Evolutionary conservation across 2,113 vertebrate genomes (phyloP).

Genomic region (Sinocyclocheilus rhinocerous): DNA sequence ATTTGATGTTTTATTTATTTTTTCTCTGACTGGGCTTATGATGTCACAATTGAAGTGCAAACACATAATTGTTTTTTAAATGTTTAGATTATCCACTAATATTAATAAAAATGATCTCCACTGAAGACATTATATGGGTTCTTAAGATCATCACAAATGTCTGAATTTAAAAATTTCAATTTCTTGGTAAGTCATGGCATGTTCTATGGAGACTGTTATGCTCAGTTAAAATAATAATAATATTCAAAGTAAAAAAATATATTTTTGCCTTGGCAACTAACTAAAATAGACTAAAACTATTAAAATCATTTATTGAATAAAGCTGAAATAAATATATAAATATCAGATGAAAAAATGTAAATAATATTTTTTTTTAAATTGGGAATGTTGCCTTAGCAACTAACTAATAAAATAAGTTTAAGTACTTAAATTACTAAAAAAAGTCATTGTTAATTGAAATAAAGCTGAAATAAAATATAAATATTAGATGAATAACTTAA

Average conservation of each 20-base stretch:
- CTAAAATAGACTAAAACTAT: not conserved
- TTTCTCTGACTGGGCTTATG: too few species aligned
- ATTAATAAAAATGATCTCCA: not conserved
- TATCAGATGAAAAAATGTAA: too few species aligned
- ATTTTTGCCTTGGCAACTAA: not conserved
- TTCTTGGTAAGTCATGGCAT: not conserved
- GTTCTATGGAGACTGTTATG: not conserved
- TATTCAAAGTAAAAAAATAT: too few species aligned
- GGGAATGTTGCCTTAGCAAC: too few species aligned
- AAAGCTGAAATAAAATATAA: too few species aligned
- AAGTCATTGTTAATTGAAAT: too few species aligned
- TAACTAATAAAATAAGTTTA: too few species aligned
- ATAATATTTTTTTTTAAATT: too few species aligned
- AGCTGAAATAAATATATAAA: not conserved
- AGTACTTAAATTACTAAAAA: too few species aligned
- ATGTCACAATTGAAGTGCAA: too few species aligned
- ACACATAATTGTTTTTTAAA: not conserved
- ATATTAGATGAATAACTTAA: too few species aligned
- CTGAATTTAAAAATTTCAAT: not conserved
- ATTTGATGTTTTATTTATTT: too few species aligned
- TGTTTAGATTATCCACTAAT: not conserved
- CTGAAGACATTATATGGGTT: not conserved
- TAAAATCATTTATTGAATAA: not conserved
- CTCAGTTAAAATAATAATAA: not conserved
- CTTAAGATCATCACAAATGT: not conserved